Evolutionary conservation across 2,888 invertebrate species (phyloP), one percentile per base, ranked within the genome.

Genomic region (Tetragonula carbonaria): DNA sequence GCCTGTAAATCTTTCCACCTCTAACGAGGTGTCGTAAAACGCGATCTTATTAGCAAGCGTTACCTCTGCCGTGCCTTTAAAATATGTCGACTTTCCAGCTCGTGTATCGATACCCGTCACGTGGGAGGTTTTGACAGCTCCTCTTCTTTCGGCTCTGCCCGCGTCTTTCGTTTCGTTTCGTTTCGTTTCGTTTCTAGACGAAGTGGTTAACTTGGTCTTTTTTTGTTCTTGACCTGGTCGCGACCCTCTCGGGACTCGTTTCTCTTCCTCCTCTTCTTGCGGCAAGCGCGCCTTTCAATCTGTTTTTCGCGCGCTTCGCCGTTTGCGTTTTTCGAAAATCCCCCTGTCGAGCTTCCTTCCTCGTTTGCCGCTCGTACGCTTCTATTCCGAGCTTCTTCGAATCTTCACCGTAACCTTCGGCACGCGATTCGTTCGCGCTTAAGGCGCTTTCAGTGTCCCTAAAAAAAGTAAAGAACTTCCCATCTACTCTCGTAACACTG

Each of bases 1-100:
- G 90, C 89, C 82, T 88, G 92, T 94, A 94, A 94, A 93, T 94
- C 94, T 92, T 91, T 76, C 86, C 90, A 86, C 87, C 89, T 91
- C 92, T 94, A 94, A 94, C 93, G 93, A 94, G 94, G 92, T 92
- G 93, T 93, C 94, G 92, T 94, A 94, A 94, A 94, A 93, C 93
- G 93, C 92, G 93, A 93, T 94, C 93, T 92, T 93, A 94, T 94
- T 94, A 94, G 93, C 93, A 90, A 87, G 87, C 90, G 83, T 77
- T 80, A 80, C 82, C 45, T 23, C 74, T 80, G 80, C 82, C 55
- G 23, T 85, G 82, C 82, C 82, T 85, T 87, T 84, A 82, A 90
- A 88, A 90, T 88, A 90, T 76, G 86, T 85, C 78, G 75, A 78
- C 86, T 85, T 86, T 75, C 75, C 77, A 66, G 59, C 66, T 5